These are phyloP conservation scores for Umimayanthus chanpuru DNA, from an alignment of 92 coral and sea anemone species.

Conservation along the genomic window DNA sequence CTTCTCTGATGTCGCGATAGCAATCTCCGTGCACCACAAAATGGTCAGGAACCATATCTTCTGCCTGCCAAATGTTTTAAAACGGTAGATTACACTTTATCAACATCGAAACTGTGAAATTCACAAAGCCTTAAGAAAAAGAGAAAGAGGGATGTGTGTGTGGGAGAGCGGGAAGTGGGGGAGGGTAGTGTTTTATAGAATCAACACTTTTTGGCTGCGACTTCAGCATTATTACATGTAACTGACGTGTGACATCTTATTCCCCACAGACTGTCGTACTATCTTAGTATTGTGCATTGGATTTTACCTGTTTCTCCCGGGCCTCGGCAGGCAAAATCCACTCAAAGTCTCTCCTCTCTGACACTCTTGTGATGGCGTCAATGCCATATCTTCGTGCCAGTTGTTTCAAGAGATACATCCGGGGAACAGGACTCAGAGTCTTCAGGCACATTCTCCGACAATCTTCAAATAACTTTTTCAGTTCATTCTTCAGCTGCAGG, in stretches of 20 bases:
- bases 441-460: conserved; percentile 55
- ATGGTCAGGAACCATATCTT: conserved; percentile 62
- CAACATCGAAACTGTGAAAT: no score
- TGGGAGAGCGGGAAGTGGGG: no score
- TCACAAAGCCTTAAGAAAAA: no score
- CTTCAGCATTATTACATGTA: no score
- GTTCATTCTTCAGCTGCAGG: conserved; percentile 35
- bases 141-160: no score
- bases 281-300: background rate
- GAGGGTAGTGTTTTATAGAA: no score
- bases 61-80: conserved; percentile 45
- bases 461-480: conserved; percentile 57
- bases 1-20: conserved; percentile 62
- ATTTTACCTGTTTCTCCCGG: conserved; percentile 24
- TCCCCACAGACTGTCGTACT: no score
- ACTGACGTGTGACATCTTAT: no score
- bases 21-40: conserved; percentile 69
- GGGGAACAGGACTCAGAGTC: conserved; percentile 59
- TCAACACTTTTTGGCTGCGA: no score
- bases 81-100: background rate
- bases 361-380: conserved; percentile 56
- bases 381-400: conserved; percentile 73
- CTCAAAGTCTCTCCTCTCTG: conserved; percentile 51
- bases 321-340: conserved; percentile 75
- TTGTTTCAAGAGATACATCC: conserved; percentile 72